Evolutionary conservation across 1,140 invertebrate genomes (phyloP).

Genomic region (Trachymyrmex cornetzi): DNA sequence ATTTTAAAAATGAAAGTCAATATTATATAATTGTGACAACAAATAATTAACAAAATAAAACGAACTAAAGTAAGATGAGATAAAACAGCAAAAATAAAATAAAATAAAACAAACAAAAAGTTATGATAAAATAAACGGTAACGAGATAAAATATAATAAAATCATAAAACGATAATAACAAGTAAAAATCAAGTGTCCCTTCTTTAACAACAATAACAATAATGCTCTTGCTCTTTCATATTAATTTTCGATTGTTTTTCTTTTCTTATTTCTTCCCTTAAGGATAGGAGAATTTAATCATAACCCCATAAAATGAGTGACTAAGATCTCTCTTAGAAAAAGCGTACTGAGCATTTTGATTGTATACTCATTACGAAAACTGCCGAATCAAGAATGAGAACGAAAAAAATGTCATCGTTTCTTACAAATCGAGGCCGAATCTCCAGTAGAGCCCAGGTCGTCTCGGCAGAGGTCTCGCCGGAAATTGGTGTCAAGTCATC

Average conservation of each 20-base stretch:
- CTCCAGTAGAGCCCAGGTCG: slow-evolving; percentile 84
- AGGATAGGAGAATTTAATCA: neutral
- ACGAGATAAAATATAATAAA: neutral
- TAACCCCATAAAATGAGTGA: neutral
- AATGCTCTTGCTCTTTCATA: slow-evolving; percentile 13
- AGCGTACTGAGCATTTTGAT: slow-evolving; percentile 71
- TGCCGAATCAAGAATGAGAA: slow-evolving; percentile 17
- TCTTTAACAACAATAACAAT: slow-evolving; percentile 36
- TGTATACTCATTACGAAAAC: slow-evolving; percentile 70
- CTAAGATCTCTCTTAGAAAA: neutral
- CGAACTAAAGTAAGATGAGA: neutral
- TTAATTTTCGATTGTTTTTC: neutral
- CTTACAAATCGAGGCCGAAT: slow-evolving; percentile 84
- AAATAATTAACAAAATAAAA: neutral
- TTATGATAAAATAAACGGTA: neutral
- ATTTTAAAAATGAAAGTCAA: neutral
- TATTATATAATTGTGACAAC: neutral
- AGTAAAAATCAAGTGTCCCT: slow-evolving; percentile 29
- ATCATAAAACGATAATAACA: neutral
- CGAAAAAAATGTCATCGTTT: neutral
- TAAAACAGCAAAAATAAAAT: neutral
- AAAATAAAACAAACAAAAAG: neutral
- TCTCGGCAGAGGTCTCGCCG: slow-evolving; percentile 83
- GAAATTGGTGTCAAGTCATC: slow-evolving; percentile 84
- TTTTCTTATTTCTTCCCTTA: neutral